Evolutionary conservation across 2,888 invertebrate genomes (phyloP).

Genomic region (Ormyrus rosae): DNA sequence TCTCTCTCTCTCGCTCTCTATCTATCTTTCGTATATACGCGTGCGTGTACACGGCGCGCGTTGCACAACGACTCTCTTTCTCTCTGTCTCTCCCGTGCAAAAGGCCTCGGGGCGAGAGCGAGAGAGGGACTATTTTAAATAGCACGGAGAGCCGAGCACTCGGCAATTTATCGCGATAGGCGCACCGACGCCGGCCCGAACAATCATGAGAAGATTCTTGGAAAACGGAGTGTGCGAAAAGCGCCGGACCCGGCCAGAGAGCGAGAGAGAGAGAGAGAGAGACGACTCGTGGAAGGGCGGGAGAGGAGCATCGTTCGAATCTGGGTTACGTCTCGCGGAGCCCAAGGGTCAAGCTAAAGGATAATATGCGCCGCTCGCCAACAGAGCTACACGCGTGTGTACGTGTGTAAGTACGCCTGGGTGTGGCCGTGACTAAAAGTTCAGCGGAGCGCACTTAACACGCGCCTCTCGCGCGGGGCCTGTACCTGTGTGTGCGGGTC

Average conservation of each 20-base stretch:
- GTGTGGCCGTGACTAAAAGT: slow-evolving; percentile 76
- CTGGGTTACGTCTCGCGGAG: background rate
- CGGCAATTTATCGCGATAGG: slow-evolving; percentile 56
- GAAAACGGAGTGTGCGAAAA: slow-evolving; percentile 47
- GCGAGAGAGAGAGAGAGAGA: slow-evolving; percentile 28
- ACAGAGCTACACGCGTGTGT: background rate
- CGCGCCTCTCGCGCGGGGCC: slow-evolving; percentile 56
- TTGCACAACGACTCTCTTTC: slow-evolving; percentile 40
- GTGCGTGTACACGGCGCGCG: background rate
- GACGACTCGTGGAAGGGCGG: slow-evolving; percentile 16
- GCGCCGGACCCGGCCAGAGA: background rate
- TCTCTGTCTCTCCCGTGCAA: background rate
- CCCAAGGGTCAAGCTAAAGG: slow-evolving; percentile 8
- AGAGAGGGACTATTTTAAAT: slow-evolving; percentile 56
- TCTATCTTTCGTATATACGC: background rate
- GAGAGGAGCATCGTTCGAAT: background rate
- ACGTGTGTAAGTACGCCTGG: slow-evolving; percentile 63
- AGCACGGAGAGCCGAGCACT: slow-evolving; percentile 49
- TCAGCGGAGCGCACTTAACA: slow-evolving; percentile 73
- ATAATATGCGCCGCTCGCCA: background rate
- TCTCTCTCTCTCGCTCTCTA: slow-evolving; percentile 50
- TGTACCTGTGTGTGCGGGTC: background rate
- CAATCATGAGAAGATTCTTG: slow-evolving; percentile 59
- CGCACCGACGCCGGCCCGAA: slow-evolving; percentile 27
- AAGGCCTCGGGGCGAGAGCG: slow-evolving; percentile 17